A percentile compares a stretch with the other conserved stretches of the same genome.
phyloP scores from a whole-genome alignment of 2,888 invertebrate species.

The Agrotis clavis region DNA sequence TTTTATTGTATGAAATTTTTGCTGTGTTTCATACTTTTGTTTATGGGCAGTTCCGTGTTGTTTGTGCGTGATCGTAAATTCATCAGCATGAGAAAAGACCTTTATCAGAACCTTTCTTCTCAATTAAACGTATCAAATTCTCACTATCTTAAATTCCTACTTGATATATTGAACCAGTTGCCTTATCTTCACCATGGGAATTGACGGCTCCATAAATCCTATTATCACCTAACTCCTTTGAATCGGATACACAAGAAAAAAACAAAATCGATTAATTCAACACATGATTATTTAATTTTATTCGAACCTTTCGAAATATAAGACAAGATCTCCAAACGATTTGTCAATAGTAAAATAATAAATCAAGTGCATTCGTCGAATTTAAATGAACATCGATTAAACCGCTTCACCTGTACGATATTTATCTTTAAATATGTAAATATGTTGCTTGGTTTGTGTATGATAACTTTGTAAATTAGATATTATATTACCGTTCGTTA shows the following conservation, averaged over 20 bases:
- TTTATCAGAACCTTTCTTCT: conserved; percentile 10
- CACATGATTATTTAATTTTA: conserved; percentile 43
- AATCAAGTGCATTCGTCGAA: conserved; percentile 65
- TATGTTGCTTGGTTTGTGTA: conserved; percentile 53
- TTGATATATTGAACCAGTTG: conserved; percentile 42
- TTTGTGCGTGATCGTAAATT: conserved; percentile 8
- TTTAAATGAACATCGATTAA: conserved; percentile 65
- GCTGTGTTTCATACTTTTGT: background rate
- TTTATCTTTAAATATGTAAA: conserved; percentile 63
- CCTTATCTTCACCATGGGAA: conserved; percentile 38
- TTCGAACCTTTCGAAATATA: conserved; percentile 54
- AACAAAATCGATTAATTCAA: conserved; percentile 59
- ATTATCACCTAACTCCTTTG: conserved; percentile 53
- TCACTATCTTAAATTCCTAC: conserved; percentile 38
- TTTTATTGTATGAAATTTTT: conserved; percentile 34
- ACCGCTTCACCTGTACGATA: conserved; percentile 59
- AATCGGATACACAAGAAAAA: conserved; percentile 41
- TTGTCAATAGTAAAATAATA: conserved; percentile 67
- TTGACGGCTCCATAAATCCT: conserved; percentile 55
- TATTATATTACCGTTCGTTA: conserved; percentile 52
- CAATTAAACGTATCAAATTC: conserved; percentile 38
- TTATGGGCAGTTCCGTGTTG: conserved; percentile 5
- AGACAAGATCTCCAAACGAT: conserved; percentile 64
- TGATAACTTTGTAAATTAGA: conserved; percentile 49
- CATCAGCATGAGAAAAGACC: conserved; percentile 7